Evolutionary conservation across 2,888 invertebrate species (phyloP).

Genomic region (Pachymerium ferrugineum): DNA sequence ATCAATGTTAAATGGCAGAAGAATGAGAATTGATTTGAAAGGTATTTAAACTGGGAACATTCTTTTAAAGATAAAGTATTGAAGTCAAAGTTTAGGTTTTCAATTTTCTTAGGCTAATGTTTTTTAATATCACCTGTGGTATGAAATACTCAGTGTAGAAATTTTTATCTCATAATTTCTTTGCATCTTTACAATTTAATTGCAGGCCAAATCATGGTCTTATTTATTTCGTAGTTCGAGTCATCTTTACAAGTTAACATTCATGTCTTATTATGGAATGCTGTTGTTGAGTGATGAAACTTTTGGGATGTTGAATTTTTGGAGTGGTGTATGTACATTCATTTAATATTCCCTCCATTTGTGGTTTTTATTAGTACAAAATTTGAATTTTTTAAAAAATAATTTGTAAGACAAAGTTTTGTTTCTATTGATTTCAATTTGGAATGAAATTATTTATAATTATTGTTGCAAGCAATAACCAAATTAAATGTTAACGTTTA

Average conservation of each 20-base stretch:
- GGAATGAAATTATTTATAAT: no score
- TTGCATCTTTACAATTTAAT: no score
- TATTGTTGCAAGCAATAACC: neutral
- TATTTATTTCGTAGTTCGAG: neutral
- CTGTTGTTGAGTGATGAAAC: constrained; percentile 6
- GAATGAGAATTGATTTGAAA: neutral
- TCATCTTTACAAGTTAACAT: neutral
- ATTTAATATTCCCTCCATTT: constrained; percentile 6
- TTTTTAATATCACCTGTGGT: neutral
- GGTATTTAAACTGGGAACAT: no score
- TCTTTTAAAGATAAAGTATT: no score
- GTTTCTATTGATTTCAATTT: no score
- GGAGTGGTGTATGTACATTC: neutral
- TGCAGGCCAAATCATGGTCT: neutral
- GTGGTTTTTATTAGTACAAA: neutral
- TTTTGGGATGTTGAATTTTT: neutral
- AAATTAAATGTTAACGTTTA: neutral
- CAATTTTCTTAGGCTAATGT: neutral
- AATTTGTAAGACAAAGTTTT: neutral
- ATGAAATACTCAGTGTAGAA: no score
- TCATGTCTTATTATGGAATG: constrained; percentile 1
- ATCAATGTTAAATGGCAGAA: neutral
- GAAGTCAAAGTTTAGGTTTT: neutral
- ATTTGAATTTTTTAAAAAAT: neutral
- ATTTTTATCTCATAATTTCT: no score